Base-by-base conservation (phyloP, 2,113 vertebrate genomes). In the Polypterus bichir region DNA sequence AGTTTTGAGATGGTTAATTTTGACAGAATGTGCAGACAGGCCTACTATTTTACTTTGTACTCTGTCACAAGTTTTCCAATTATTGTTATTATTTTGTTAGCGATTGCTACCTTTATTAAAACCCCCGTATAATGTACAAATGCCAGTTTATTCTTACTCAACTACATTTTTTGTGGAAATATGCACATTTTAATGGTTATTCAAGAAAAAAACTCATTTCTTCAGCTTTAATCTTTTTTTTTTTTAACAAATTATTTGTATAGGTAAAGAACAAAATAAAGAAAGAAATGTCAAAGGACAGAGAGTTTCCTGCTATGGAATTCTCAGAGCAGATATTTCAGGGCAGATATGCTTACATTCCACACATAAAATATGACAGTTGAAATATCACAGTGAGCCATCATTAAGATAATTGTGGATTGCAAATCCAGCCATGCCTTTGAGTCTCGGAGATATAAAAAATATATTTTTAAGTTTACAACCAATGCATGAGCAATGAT, bases 1-100 rank as follows among this genome's bases (percentile, higher is more conserved):
- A 74, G 82, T 72, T 52, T 52, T 74, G 76, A 76, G 77, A 81
- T 79, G 79, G 77, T 81, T 81, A 27, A 27, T 27, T 27, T 27
- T 27, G 27, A 27, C 27, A 27, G 27, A 27, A 27, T 27, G 27
- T 27, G 27, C 27, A 27, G 27, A 27, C 27, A 27, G 27, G 27
- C 27, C 27, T 27, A 27, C 1, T 27, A 27, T 27, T 27, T 27
- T 27, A 27, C 27, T 27, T 27, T 27, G 27, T 27, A 27, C 27
- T 27, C 27, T 27, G 27, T 27, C 27, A 27, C 27, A 27, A 27
- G 27, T 27, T 27, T 27, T 27, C 27, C 27, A 27, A 27, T 27
- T 27, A 27, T 27, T 27, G 27, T 27, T 27, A 27, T 27, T 27
- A 27, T 27, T 27, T 27, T 27, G 27, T 27, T 27, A 27, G 27